phyloP scores from a whole-genome alignment of 2,797 vertebrate species.

The Pantherophis alleghaniensis region DNA sequence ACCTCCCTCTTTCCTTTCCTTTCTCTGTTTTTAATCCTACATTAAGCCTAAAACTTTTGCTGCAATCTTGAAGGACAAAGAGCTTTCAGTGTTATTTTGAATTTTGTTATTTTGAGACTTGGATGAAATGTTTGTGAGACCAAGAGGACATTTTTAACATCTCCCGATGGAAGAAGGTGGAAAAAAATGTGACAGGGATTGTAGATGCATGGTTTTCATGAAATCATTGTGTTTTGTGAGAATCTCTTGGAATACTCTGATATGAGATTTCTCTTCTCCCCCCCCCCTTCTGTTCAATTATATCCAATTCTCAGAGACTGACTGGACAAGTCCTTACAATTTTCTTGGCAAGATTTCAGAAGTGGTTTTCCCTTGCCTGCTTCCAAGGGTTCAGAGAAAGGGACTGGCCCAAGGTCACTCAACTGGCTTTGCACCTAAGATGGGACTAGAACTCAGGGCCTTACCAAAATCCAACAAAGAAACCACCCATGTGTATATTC shows the following conservation, averaged over 20 bases:
- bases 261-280: background rate
- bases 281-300: background rate
- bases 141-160: background rate
- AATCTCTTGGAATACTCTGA: background rate
- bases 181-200: background rate
- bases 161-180: background rate
- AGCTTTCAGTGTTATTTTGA: background rate
- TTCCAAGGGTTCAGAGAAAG: background rate
- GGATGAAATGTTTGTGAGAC: background rate
- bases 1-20: background rate
- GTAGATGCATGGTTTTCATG: background rate
- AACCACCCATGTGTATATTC: background rate
- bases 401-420: background rate
- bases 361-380: background rate
- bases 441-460: background rate
- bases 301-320: background rate
- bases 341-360: background rate
- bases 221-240: background rate
- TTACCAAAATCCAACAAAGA: background rate
- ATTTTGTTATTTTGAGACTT: background rate
- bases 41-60: background rate
- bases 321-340: background rate
- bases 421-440: background rate
- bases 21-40: background rate
- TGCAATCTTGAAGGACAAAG: background rate